These are phyloP conservation scores for Asarcornis scutulata DNA, from an alignment of 2,113 vertebrate species.

Conservation along the genomic window DNA sequence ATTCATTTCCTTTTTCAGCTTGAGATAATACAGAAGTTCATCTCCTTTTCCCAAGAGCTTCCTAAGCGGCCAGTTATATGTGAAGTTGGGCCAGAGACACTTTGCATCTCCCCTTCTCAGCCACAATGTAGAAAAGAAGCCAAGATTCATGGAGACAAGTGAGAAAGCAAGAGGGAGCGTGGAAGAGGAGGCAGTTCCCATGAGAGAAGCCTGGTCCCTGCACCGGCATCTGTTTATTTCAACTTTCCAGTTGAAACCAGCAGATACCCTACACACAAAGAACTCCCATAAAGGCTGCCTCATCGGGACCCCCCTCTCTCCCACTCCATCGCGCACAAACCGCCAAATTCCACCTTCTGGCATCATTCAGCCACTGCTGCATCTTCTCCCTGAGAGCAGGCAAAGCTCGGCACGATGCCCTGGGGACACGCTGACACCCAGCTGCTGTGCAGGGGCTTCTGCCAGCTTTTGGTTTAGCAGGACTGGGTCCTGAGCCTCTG, in stretches of 20 bases:
- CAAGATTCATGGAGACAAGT: neutral
- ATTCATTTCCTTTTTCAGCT: neutral
- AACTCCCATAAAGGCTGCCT: neutral
- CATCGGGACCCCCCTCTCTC: neutral
- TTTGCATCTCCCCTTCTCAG: neutral
- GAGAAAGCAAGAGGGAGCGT: neutral
- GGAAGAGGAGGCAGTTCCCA: neutral
- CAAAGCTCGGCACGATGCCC: neutral
- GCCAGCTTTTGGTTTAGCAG: accelerated
- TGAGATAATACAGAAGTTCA: neutral
- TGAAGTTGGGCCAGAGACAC: neutral
- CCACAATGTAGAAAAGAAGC: neutral
- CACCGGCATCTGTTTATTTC: neutral
- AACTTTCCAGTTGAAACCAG: neutral
- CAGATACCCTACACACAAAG: neutral
- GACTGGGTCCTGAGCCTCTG: neutral
- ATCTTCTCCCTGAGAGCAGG: neutral
- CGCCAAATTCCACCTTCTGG: neutral
- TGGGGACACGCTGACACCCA: neutral
- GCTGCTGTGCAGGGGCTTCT: neutral
- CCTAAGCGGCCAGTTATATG: neutral
- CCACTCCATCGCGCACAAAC: neutral
- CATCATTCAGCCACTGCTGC: neutral
- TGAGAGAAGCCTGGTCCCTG: neutral
- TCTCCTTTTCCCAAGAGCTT: neutral